Evolutionary conservation across 35 echinoderm and acorn worm genomes (phyloP).

Genomic region (Stichopus chloronotus): DNA sequence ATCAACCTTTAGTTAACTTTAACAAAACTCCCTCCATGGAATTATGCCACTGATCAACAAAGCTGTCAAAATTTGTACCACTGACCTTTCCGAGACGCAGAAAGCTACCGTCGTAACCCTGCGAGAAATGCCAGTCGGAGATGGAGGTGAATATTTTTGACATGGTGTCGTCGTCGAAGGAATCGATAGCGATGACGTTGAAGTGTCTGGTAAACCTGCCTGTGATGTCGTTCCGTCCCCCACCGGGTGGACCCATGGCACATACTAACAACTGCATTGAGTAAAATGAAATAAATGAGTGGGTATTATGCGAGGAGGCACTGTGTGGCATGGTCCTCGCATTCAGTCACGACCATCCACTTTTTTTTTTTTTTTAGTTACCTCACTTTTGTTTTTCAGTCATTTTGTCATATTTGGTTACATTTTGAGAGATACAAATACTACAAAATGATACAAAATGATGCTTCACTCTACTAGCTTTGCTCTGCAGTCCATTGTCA

Average conservation of each 20-base stretch:
- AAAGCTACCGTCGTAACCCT: slow-evolving; percentile 90
- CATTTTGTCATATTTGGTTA: too few species aligned
- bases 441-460: neutral
- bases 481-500: too few species aligned
- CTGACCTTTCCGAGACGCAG: slow-evolving; percentile 86
- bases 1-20: too few species aligned
- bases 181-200: slow-evolving; percentile 95
- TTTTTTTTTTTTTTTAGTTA: too few species aligned
- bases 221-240: slow-evolving; percentile 95
- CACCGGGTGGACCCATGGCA: slow-evolving; percentile 97
- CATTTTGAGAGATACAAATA: neutral
- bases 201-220: slow-evolving; percentile 93
- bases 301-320: neutral
- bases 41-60: too few species aligned
- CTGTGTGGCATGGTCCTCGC: too few species aligned
- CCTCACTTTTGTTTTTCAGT: too few species aligned
- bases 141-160: slow-evolving; percentile 93
- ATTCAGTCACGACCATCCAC: too few species aligned
- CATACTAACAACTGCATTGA: slow-evolving; percentile 79
- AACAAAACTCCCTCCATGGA: too few species aligned
- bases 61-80: too few species aligned
- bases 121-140: slow-evolving; percentile 89
- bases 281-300: neutral
- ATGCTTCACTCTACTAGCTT: too few species aligned
- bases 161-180: slow-evolving; percentile 97